Percentiles rank a stretch among this genome's conserved stretches.
These are phyloP conservation scores for Macrostomum lignano DNA, from an alignment of 1,140 invertebrate species.

Conservation along the genomic window DNA sequence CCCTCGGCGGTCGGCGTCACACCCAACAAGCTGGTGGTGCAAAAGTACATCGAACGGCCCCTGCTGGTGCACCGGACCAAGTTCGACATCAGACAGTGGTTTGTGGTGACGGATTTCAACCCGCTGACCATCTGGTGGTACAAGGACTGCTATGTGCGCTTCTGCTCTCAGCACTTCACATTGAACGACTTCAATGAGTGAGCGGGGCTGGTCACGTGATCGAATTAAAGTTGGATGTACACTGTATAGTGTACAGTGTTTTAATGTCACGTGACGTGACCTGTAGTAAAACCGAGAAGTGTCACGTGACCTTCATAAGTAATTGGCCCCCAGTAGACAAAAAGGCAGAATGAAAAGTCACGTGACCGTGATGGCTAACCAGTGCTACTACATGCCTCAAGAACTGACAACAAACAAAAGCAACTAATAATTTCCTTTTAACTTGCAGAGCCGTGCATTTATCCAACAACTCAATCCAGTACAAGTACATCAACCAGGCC, in stretches of 20 bases:
- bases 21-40: slow-evolving; percentile 30
- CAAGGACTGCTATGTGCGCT: slow-evolving; percentile 52
- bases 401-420: neutral
- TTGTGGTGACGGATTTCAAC: slow-evolving; percentile 57
- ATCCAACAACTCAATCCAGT: slow-evolving; percentile 70
- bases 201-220: neutral
- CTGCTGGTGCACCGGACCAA: slow-evolving; percentile 60
- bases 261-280: too few relatives aligned
- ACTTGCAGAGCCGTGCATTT: slow-evolving; percentile 40
- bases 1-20: neutral
- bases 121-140: slow-evolving; percentile 79
- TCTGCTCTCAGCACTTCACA: slow-evolving; percentile 64
- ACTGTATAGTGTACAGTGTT: too few relatives aligned
- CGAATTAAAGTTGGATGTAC: neutral
- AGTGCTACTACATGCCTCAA: neutral
- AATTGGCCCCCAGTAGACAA: too few relatives aligned
- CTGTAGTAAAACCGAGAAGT: too few relatives aligned
- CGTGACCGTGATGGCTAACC: too few relatives aligned
- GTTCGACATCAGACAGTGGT: slow-evolving; percentile 50
- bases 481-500: slow-evolving; percentile 48
- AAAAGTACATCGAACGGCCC: slow-evolving; percentile 55
- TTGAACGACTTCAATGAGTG: slow-evolving; percentile 57
- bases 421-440: slow-evolving; percentile 1
- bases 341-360: too few relatives aligned
- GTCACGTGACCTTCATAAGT: too few relatives aligned